A percentile compares a stretch with the other conserved stretches of the same genome.
phyloP scores from a whole-genome alignment of 2,113 vertebrate species.

The Eubucco bourcierii region DNA sequence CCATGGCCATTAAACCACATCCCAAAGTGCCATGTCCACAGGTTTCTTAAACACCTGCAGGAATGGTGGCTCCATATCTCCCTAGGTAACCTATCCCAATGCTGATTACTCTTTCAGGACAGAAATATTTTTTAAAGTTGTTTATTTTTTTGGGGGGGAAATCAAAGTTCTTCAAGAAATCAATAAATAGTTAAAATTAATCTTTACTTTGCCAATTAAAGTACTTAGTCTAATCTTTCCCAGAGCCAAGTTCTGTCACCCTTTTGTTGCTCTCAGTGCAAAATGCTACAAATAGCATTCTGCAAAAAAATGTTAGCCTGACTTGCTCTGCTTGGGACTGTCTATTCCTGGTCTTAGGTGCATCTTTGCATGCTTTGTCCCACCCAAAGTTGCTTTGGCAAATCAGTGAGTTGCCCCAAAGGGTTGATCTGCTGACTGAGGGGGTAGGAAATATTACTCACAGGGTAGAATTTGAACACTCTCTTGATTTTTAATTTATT shows the following conservation, averaged over 20 bases:
- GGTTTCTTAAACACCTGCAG: too few species aligned
- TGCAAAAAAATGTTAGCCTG: not conserved
- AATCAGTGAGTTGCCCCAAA: not conserved
- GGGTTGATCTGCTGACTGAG: not conserved
- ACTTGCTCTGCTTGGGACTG: not conserved
- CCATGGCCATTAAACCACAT: too few species aligned
- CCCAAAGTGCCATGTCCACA: too few species aligned
- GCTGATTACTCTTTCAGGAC: too few species aligned
- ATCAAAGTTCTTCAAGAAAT: not conserved
- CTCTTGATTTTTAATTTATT: not conserved
- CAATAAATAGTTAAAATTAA: not conserved
- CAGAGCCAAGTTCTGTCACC: not conserved
- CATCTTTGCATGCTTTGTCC: not conserved
- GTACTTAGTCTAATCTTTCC: not conserved
- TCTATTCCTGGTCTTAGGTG: not conserved
- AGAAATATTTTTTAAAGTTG: not conserved
- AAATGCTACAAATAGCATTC: not conserved
- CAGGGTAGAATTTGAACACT: not conserved
- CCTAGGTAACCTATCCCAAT: too few species aligned
- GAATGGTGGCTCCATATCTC: too few species aligned
- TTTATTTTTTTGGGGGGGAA: not conserved
- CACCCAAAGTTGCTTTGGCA: not conserved
- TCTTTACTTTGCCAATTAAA: not conserved
- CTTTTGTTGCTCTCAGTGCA: not conserved
- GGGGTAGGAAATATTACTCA: not conserved